Evolutionary conservation across 1,140 invertebrate genomes (phyloP).

Genomic region (Camponotus floridanus): DNA sequence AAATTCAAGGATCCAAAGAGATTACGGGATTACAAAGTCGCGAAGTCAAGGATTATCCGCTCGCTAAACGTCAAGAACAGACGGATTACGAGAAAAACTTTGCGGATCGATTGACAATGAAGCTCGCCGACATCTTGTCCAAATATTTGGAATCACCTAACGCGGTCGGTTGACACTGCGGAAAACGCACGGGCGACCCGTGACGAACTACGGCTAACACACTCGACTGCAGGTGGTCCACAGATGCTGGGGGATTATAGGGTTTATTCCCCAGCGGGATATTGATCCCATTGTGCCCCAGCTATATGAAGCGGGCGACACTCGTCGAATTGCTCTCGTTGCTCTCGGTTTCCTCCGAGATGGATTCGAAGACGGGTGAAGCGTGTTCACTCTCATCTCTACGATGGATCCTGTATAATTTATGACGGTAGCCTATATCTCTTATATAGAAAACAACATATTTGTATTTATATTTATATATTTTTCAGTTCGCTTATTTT

Average conservation of each 20-base stretch:
- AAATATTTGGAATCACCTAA: conserved; percentile 81
- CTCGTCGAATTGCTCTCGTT: conserved; percentile 49
- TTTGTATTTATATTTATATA: background rate
- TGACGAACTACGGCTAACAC: conserved; percentile 79
- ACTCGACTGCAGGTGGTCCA: conserved; percentile 85
- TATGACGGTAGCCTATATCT: background rate
- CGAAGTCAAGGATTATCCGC: conserved; percentile 23
- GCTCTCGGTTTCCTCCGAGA: conserved; percentile 50
- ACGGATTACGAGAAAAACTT: background rate
- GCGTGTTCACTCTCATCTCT: conserved; percentile 39
- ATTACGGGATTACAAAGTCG: conserved; percentile 27
- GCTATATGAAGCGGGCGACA: conserved; percentile 63
- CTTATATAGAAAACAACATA: background rate
- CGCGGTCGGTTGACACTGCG: conserved; percentile 71
- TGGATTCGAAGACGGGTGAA: conserved; percentile 21
- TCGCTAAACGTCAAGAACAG: conserved; percentile 23
- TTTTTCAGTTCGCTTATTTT: background rate
- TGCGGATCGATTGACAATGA: conserved; percentile 72
- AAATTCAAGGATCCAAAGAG: background rate
- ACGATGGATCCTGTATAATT: conserved; percentile 20
- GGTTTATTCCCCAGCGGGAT: conserved; percentile 85
- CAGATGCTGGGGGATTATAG: conserved; percentile 85
- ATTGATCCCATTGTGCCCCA: conserved; percentile 84
- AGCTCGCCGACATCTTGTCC: conserved; percentile 72
- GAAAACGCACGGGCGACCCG: conserved; percentile 80